Conservation (phyloP, 2,888 invertebrate genomes). For the Mesochorus sp. region DNA sequence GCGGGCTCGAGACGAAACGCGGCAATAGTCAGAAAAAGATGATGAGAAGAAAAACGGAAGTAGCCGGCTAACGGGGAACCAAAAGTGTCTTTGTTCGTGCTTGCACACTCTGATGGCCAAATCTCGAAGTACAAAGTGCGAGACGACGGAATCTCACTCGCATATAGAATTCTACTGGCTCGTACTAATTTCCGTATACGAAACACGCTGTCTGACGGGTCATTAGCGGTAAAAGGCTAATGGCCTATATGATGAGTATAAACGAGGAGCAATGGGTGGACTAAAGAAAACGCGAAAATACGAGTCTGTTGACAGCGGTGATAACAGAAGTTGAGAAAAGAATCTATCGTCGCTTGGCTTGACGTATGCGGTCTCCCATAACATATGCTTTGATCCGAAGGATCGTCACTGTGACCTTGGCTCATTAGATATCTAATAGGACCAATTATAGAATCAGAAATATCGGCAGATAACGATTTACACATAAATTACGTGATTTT, state of each 20-base stretch:
- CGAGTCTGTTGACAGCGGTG: slow-evolving; percentile 40
- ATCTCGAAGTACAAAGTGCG: neutral
- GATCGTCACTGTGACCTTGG: no score
- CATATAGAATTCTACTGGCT: no score
- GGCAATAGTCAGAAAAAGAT: neutral
- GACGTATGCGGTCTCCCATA: slow-evolving; percentile 7
- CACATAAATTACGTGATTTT: no score
- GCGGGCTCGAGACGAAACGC: slow-evolving; percentile 49
- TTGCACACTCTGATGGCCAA: neutral
- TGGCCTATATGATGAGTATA: no score
- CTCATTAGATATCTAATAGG: no score
- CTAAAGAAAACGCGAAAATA: slow-evolving; percentile 22
- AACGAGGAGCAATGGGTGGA: slow-evolving; percentile 5
- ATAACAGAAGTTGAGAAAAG: slow-evolving; percentile 43
- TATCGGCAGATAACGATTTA: no score
- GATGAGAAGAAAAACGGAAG: neutral
- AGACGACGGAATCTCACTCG: neutral
- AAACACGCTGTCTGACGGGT: slow-evolving; percentile 34
- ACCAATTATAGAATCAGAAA: no score
- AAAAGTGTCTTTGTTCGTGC: neutral
- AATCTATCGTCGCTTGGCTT: slow-evolving; percentile 38
- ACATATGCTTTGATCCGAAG: neutral
- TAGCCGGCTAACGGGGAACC: neutral
- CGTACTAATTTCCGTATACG: neutral
- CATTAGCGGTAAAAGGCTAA: slow-evolving; percentile 41